These are phyloP conservation scores for Cantharis rustica DNA, from an alignment of 2,888 invertebrate genomes.

Conservation along the genomic window DNA sequence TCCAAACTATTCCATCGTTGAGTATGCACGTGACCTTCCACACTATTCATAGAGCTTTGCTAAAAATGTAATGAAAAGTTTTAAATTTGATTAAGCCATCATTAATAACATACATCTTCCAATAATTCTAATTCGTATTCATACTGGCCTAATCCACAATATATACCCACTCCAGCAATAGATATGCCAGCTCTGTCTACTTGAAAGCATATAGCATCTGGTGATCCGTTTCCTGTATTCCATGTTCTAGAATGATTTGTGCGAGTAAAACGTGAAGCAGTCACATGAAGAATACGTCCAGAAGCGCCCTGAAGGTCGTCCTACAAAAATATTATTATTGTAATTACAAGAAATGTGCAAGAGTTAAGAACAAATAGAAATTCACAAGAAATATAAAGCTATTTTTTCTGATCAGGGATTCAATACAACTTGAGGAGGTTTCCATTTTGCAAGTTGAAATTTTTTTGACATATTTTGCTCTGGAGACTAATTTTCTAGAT, in stretches of 20 bases:
- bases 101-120: conserved; percentile 67
- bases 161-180: conserved; percentile 88
- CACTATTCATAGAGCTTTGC: conserved; percentile 57
- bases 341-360: background rate
- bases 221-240: conserved; percentile 97
- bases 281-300: conserved; percentile 80
- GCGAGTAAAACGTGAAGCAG: conserved; percentile 88
- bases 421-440: no score
- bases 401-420: no score
- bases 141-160: conserved; percentile 86
- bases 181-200: conserved; percentile 90
- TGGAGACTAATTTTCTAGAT: no score
- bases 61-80: conserved; percentile 34
- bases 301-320: conserved; percentile 74
- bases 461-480: no score
- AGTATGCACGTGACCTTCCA: conserved; percentile 64
- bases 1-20: conserved; percentile 91
- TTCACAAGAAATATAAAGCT: no score
- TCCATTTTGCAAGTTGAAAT: no score
- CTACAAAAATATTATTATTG: conserved; percentile 43
- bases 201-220: conserved; percentile 93
- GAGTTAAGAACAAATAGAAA: no score
- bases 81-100: background rate
- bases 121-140: conserved; percentile 91
- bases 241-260: conserved; percentile 89